Conservation (phyloP, 2,888 invertebrate species). For the Mesorhabditis spiculigera region DNA sequence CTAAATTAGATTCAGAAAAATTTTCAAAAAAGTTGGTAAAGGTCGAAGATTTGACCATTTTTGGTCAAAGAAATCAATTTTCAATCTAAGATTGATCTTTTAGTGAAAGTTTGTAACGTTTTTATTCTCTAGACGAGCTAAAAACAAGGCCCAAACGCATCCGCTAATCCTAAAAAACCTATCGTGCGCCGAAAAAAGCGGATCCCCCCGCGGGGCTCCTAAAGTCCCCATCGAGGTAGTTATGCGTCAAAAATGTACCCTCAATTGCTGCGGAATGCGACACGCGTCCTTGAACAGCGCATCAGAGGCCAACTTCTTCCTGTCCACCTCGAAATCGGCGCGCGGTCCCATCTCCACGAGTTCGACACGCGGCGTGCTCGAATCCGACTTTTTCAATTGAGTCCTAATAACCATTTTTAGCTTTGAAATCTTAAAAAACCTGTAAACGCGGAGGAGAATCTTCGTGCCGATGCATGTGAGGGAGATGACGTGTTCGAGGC, state of each 20-base stretch:
- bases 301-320: conserved; percentile 83
- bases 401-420: conserved; percentile 65
- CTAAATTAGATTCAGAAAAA: no score
- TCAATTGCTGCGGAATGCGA: conserved; percentile 34
- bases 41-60: no score
- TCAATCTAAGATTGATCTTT: no score
- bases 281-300: conserved; percentile 67
- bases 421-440: conserved; percentile 53
- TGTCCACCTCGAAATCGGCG: conserved; percentile 75
- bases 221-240: no score
- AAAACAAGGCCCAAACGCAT: no score
- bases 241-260: conserved; percentile 9
- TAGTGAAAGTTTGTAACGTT: no score
- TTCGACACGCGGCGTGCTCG: conserved; percentile 82
- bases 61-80: no score
- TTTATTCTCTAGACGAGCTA: no score
- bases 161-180: background rate
- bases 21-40: no score
- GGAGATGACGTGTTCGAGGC: conserved; percentile 86
- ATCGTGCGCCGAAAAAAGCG: background rate
- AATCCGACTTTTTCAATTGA: conserved; percentile 83
- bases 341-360: conserved; percentile 89
- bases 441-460: conserved; percentile 74
- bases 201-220: no score
- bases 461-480: conserved; percentile 76